A percentile compares a stretch with the other conserved stretches of the same genome.
Evolutionary conservation across 1,140 invertebrate species (phyloP).

Genomic region (Hylaeus anthracinus): DNA sequence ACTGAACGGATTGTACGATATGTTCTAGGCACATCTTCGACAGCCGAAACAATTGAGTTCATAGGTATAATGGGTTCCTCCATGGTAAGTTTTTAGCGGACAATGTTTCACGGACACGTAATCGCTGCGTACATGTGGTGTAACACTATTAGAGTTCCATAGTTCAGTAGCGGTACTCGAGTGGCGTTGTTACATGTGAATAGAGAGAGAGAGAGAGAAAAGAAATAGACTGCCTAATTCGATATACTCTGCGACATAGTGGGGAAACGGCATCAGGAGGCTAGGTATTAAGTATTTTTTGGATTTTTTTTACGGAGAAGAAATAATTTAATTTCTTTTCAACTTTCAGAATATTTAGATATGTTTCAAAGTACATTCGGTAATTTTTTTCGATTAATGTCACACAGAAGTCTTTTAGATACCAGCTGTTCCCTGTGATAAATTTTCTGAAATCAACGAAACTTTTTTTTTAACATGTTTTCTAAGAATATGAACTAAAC

Average conservation of each 20-base stretch:
- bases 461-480: no score
- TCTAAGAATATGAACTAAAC: no score
- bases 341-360: no score
- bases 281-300: no score
- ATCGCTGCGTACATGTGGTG: slow-evolving; percentile 59
- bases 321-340: no score
- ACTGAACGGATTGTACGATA: slow-evolving; percentile 63
- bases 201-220: slow-evolving; percentile 12
- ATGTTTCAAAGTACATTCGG: no score
- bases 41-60: slow-evolving; percentile 64
- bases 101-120: slow-evolving; percentile 49
- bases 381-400: no score
- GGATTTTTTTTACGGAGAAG: background rate
- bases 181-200: slow-evolving; percentile 22
- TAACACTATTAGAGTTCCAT: slow-evolving; percentile 58
- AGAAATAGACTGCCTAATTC: slow-evolving; percentile 1
- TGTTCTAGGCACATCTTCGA: slow-evolving; percentile 66
- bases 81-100: slow-evolving; percentile 64
- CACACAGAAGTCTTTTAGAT: no score
- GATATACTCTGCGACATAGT: background rate
- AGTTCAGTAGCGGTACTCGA: slow-evolving; percentile 53
- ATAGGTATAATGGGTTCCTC: slow-evolving; percentile 66
- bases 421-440: no score
- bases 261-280: no score
- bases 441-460: no score